Base-by-base conservation (phyloP, 2,888 invertebrate genomes). In the Sicus ferrugineus region DNA sequence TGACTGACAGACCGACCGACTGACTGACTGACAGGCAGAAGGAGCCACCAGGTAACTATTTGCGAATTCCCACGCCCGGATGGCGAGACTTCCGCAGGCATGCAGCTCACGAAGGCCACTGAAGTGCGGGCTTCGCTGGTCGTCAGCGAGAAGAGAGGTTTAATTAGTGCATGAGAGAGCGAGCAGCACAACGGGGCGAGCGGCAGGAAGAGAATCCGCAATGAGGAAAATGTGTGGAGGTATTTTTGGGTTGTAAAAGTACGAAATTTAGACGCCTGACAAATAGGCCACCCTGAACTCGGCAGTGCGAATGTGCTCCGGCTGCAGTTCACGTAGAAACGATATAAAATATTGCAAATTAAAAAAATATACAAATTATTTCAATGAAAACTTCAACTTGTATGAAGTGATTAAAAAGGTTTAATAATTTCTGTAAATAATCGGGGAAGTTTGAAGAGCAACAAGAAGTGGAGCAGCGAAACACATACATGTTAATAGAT, bases 81-180 rank as follows among this genome's bases (percentile, higher is more conserved):
- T 54, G 30, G 28, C 59, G 59, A 21, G 34, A 46, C 48, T 31
- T 30, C 7, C 30, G 48, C 46, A 48, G 28, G 31, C 23, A 30
- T 46, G 16, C 28, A 54, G 28, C 46, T n/a, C 46, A 5, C 65
- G 31, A 30, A n/a, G 54, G 31, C 31, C 67, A 58, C 46, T 50
- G 28, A 63, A 54, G 68, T 63, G 68, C 48, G 42, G 28, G 73
- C 73, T 75, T 75, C 73, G 72, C 73, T 71, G 73, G 73, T 69
- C 65, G 73, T 73, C 73, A 70, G 62, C 64, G 61, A 72, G 73
- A 73, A 73, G 71, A 73, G 73, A 72, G 73, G 71, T 72, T 73
- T 75, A 75, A 75, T 73, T 75, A 73, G 72, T 69, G 69, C 73
- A 68, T 69, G 68, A 74, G 72, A 70, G 73, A 72, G 73, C 72